Conservation (phyloP, 2,113 vertebrate genomes). For the Cervus canadensis region DNA sequence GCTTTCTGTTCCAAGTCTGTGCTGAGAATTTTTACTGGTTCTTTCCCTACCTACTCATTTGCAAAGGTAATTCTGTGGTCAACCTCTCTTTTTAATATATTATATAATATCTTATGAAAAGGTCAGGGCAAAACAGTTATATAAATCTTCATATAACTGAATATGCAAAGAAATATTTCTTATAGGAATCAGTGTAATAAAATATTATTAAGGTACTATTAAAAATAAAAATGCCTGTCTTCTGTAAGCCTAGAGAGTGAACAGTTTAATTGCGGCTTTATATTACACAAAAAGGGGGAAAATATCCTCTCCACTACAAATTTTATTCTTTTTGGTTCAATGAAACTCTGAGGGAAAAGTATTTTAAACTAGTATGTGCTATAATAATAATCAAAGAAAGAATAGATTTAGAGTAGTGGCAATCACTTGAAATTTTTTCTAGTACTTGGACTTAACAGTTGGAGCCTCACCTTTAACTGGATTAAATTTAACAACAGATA, state of each 20-base stretch:
- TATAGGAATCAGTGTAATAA: conserved; percentile 34
- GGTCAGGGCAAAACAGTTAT: background rate
- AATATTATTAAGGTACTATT: conserved; percentile 17
- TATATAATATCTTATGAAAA: conserved; percentile 25
- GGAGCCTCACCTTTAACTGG: background rate
- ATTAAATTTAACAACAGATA: conserved; percentile 49
- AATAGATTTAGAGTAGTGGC: background rate
- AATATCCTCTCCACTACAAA: background rate
- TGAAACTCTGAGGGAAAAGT: conserved; percentile 32
- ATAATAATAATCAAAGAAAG: conserved; percentile 24
- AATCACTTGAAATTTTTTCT: background rate
- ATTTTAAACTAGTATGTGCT: conserved; percentile 25
- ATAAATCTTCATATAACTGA: conserved; percentile 27
- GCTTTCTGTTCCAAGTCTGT: background rate
- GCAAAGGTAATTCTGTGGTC: conserved; percentile 2
- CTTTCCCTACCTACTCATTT: background rate
- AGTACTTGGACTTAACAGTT: conserved; percentile 26
- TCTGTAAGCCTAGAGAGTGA: background rate
- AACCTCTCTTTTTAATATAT: background rate
- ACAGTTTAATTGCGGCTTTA: conserved; percentile 25
- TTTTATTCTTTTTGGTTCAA: conserved; percentile 38
- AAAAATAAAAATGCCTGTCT: conserved; percentile 34
- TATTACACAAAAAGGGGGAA: background rate
- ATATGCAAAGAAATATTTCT: conserved; percentile 37
- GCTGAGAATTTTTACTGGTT: background rate